Percentiles rank a stretch among this genome's conserved stretches.
Conservation (phyloP, 2,797 vertebrate genomes). For the Pangasius mekongensis region DNA sequence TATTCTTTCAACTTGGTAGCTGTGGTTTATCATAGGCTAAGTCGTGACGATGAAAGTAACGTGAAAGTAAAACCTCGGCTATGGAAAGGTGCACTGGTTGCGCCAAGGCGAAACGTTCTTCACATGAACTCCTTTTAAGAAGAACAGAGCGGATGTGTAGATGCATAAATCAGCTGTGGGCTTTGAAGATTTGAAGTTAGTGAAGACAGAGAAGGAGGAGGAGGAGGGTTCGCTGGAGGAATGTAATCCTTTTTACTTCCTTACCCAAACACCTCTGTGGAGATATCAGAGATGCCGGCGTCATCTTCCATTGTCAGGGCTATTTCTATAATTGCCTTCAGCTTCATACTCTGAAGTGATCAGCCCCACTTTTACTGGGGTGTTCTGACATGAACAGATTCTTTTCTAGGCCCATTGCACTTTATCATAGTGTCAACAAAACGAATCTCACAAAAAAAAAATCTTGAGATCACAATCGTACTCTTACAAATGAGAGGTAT, state of each 20-base stretch:
- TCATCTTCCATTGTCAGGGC: slow-evolving; percentile 2
- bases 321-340: slow-evolving; percentile 25
- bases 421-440: not conserved
- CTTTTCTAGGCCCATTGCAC: not conserved
- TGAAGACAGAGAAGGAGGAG: not conserved
- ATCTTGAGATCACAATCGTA: not conserved
- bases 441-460: not conserved
- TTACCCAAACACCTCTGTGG: slow-evolving; percentile 15
- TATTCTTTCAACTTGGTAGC: slow-evolving; percentile 50
- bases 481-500: not conserved
- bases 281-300: not conserved
- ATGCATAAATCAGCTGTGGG: slow-evolving; percentile 31
- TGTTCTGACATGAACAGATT: not conserved
- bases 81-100: slow-evolving; percentile 42
- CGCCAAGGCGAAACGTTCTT: slow-evolving; percentile 45
- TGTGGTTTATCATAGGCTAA: slow-evolving; percentile 63
- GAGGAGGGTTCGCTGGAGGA: slow-evolving; percentile 16
- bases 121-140: slow-evolving; percentile 46
- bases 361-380: not conserved
- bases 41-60: slow-evolving; percentile 69
- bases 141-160: slow-evolving; percentile 33
- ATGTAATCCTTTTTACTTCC: slow-evolving; percentile 19
- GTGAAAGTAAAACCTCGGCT: slow-evolving; percentile 77
- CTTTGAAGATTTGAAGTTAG: slow-evolving; percentile 31
- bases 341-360: slow-evolving; percentile 18